phyloP scores from a whole-genome alignment of 1,140 invertebrate genomes.

The Dreissena polymorpha region DNA sequence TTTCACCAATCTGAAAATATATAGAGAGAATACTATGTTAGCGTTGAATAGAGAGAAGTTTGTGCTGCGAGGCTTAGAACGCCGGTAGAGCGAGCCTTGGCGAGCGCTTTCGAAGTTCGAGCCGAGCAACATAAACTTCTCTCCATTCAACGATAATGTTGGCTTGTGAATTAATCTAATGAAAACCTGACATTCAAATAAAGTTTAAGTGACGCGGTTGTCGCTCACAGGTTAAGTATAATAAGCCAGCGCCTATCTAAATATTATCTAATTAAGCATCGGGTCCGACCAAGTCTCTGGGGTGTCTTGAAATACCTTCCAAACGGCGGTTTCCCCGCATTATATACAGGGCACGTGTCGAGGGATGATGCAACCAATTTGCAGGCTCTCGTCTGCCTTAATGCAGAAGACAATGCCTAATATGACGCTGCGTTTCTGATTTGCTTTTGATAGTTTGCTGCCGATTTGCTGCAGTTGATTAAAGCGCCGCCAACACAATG shows the following conservation, averaged over 20 bases:
- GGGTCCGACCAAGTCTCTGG: background rate
- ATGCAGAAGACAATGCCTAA: background rate
- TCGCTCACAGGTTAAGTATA: background rate
- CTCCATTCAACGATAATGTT: no score
- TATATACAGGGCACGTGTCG: conserved; percentile 1
- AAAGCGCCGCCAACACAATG: no score
- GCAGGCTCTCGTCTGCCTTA: background rate
- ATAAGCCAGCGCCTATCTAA: conserved; percentile 4
- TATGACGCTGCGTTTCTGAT: background rate
- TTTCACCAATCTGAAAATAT: no score
- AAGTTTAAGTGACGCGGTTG: background rate
- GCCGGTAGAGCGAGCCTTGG: background rate
- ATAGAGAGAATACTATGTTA: no score
- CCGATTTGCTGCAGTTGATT: no score
- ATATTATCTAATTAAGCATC: conserved; percentile 27
- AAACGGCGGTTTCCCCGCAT: background rate
- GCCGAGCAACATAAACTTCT: background rate
- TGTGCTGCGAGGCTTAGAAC: no score
- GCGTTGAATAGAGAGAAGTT: no score
- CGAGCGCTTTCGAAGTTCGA: no score
- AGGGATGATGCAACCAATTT: background rate
- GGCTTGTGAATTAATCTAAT: conserved; percentile 5
- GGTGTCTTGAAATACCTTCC: background rate
- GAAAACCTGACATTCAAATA: conserved; percentile 12
- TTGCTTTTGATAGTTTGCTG: no score